phyloP scores from a whole-genome alignment of 2,888 invertebrate species.

The Dryococelus australis region DNA sequence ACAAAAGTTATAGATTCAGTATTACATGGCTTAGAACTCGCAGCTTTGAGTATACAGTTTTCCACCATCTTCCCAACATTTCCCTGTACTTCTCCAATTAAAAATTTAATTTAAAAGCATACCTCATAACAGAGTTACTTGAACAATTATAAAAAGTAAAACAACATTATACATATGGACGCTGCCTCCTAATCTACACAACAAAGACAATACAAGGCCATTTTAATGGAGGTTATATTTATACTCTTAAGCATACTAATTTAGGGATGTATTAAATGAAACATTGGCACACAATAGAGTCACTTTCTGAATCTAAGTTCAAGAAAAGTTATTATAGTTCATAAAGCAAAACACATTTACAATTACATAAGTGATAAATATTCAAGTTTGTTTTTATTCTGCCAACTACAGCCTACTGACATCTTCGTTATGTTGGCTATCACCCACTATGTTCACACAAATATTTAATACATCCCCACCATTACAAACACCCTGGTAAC shows the following conservation, averaged over 20 bases:
- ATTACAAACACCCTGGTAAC: not conserved
- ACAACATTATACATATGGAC: not conserved
- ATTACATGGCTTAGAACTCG: not conserved
- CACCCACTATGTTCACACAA: not conserved
- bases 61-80: not conserved
- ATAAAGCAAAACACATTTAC: not conserved
- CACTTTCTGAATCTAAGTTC: not conserved
- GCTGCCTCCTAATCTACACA: not conserved
- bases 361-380: not conserved
- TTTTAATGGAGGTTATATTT: not conserved
- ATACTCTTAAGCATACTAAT: not conserved
- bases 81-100: conserved; percentile 8
- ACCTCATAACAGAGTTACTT: not conserved
- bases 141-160: not conserved
- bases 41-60: conserved; percentile 1
- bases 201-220: not conserved
- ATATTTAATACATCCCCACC: conserved; percentile 24
- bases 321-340: not conserved
- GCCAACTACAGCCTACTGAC: too few species aligned
- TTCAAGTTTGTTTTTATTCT: not conserved
- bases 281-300: not conserved
- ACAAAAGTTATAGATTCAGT: not conserved
- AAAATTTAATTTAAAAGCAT: not conserved
- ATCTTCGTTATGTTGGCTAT: not conserved
- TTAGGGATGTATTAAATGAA: not conserved